These are phyloP conservation scores for Barnardius zonarius DNA, from an alignment of 2,113 vertebrate species.

Conservation along the genomic window DNA sequence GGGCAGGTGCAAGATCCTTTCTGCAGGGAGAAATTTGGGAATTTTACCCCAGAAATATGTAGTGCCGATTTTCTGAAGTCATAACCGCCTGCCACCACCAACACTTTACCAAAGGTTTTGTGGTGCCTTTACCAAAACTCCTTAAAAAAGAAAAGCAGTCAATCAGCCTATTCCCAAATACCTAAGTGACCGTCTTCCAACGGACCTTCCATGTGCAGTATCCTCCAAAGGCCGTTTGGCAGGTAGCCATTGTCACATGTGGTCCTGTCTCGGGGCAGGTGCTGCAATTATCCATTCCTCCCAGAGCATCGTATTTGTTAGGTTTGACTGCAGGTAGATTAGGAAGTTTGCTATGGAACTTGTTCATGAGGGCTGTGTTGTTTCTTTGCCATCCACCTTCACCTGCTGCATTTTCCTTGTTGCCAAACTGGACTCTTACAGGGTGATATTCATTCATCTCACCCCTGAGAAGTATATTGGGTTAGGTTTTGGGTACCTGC, in stretches of 20 bases:
- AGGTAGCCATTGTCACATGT: not conserved
- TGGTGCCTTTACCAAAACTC: not conserved
- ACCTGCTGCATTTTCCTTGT: not conserved
- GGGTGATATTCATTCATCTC: not conserved
- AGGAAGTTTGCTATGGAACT: not conserved
- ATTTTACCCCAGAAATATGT: not conserved
- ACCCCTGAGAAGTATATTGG: not conserved
- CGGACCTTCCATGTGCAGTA: not conserved
- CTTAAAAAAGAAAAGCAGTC: not conserved
- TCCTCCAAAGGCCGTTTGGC: not conserved
- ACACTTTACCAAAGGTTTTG: not conserved
- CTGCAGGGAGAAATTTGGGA: not conserved
- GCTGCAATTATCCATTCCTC: not conserved
- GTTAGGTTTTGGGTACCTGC: constrained; percentile 36
- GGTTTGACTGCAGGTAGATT: not conserved
- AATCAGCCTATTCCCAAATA: not conserved
- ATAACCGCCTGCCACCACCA: accelerated
- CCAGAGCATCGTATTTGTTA: not conserved
- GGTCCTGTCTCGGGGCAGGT: not conserved
- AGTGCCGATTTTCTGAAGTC: not conserved
- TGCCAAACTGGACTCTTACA: not conserved
- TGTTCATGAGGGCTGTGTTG: not conserved
- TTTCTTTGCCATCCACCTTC: not conserved
- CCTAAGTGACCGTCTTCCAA: not conserved
- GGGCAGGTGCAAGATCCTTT: not conserved